Percentiles rank a stretch among this genome's conserved stretches.
These are phyloP conservation scores for Vanessa cardui DNA, from an alignment of 2,888 invertebrate species.

Conservation along the genomic window DNA sequence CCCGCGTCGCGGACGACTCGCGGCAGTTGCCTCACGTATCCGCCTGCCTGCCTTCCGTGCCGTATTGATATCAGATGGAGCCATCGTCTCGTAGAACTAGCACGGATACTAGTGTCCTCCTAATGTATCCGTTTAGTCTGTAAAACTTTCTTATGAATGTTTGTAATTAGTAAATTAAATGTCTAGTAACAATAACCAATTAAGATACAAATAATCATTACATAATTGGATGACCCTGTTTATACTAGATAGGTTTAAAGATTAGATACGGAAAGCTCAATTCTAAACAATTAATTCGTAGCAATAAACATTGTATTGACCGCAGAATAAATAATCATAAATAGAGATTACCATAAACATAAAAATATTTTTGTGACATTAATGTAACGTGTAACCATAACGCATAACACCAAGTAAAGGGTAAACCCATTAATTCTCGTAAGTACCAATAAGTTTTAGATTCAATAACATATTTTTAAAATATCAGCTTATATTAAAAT, in stretches of 20 bases:
- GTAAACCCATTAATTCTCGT: slow-evolving; percentile 30
- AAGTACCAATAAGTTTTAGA: slow-evolving; percentile 25
- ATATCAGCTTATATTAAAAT: slow-evolving; percentile 29
- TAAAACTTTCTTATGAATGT: slow-evolving; percentile 34
- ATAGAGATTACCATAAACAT: slow-evolving; percentile 35
- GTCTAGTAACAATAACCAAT: slow-evolving; percentile 6
- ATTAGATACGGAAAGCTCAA: slow-evolving; percentile 57
- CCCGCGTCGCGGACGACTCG: slow-evolving; percentile 31
- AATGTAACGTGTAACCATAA: slow-evolving; percentile 26
- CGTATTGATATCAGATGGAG: slow-evolving; percentile 24
- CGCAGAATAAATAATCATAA: slow-evolving; percentile 23
- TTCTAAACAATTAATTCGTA: slow-evolving; percentile 56
- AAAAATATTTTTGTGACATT: slow-evolving; percentile 38
- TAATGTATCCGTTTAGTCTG: slow-evolving; percentile 12
- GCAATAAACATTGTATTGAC: slow-evolving; percentile 34
- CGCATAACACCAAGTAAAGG: slow-evolving; percentile 37
- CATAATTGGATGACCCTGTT: slow-evolving; percentile 30
- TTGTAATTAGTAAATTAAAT: slow-evolving; percentile 16
- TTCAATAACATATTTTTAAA: slow-evolving; percentile 22
- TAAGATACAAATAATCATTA: slow-evolving; percentile 6
- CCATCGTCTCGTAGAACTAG: slow-evolving; percentile 19
- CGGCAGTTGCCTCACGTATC: slow-evolving; percentile 23
- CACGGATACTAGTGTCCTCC: slow-evolving; percentile 22
- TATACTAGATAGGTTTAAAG: slow-evolving; percentile 20
- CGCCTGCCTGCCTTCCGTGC: slow-evolving; percentile 32